phyloP scores from a whole-genome alignment of 1,140 invertebrate species.

The Drosophila pectinifera region DNA sequence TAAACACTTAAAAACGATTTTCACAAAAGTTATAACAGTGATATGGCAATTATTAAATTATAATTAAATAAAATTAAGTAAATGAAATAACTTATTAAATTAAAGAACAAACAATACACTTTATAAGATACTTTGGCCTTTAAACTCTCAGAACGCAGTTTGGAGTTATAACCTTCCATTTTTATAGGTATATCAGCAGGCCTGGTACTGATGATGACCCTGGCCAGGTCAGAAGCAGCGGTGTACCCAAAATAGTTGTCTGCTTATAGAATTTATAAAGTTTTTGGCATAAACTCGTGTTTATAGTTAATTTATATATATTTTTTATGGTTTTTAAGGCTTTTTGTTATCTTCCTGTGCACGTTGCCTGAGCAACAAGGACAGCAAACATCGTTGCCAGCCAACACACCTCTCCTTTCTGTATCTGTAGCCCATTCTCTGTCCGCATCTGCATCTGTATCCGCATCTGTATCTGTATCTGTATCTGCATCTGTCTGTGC shows the following conservation, averaged over 20 bases:
- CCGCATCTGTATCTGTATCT: conserved; percentile 9
- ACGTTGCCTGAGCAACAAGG: conserved; percentile 27
- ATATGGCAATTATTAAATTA: too few species aligned
- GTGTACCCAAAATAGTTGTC: background rate
- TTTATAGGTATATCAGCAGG: too few species aligned
- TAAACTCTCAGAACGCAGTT: too few species aligned
- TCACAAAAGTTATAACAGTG: too few species aligned
- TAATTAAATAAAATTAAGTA: too few species aligned
- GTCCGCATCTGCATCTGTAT: background rate
- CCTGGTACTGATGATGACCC: too few species aligned
- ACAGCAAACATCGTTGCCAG: conserved; percentile 26
- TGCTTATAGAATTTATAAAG: background rate
- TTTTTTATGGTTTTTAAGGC: background rate
- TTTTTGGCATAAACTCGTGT: too few species aligned
- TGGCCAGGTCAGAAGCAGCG: background rate
- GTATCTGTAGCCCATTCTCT: background rate
- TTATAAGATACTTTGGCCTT: too few species aligned
- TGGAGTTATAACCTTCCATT: too few species aligned
- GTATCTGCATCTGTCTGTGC: background rate
- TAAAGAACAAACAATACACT: too few species aligned
- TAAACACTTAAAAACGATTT: too few species aligned
- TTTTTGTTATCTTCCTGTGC: conserved; percentile 12
- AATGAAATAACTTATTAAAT: too few species aligned
- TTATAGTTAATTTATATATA: background rate
- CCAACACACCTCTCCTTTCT: conserved; percentile 9